Conservation (phyloP, 2,888 invertebrate species). For the Harpalus rufipes region DNA sequence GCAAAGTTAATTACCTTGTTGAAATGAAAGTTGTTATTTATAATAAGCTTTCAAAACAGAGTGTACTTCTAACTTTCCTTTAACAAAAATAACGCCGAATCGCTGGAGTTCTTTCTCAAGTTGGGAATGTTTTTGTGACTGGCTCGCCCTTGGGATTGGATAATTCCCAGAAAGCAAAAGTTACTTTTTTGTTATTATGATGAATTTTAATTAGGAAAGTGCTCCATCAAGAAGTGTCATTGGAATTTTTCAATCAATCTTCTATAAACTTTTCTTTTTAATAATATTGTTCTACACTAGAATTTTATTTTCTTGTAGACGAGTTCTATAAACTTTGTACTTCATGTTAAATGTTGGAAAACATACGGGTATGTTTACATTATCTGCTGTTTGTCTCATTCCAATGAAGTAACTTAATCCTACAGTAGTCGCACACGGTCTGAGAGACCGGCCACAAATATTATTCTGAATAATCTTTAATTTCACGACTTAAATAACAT, state of each 20-base stretch:
- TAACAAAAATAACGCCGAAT: slow-evolving; percentile 48
- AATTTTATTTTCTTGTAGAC: background rate
- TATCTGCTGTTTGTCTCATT: no score
- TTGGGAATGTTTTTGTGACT: slow-evolving; percentile 52
- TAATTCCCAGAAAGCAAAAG: slow-evolving; percentile 47
- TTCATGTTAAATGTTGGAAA: no score
- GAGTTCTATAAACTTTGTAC: no score
- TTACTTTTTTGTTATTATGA: slow-evolving; percentile 43
- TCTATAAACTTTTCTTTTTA: background rate
- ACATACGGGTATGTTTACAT: no score
- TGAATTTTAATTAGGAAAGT: slow-evolving; percentile 65
- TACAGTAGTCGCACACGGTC: no score
- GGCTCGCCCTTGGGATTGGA: slow-evolving; percentile 33
- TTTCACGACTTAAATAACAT: no score
- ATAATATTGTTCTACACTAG: background rate
- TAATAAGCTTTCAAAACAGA: slow-evolving; percentile 58
- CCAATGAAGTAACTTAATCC: no score
- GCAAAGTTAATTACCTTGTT: slow-evolving; percentile 53
- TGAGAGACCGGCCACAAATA: no score
- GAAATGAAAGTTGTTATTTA: slow-evolving; percentile 59
- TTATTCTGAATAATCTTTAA: no score
- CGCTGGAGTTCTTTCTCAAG: slow-evolving; percentile 41
- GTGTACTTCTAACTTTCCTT: slow-evolving; percentile 58
- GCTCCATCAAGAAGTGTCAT: slow-evolving; percentile 17
- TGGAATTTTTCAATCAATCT: background rate